Percentiles rank a stretch among this genome's conserved stretches.
phyloP scores from a whole-genome alignment of 2,888 invertebrate species.

The Caenorhabditis virilis region DNA sequence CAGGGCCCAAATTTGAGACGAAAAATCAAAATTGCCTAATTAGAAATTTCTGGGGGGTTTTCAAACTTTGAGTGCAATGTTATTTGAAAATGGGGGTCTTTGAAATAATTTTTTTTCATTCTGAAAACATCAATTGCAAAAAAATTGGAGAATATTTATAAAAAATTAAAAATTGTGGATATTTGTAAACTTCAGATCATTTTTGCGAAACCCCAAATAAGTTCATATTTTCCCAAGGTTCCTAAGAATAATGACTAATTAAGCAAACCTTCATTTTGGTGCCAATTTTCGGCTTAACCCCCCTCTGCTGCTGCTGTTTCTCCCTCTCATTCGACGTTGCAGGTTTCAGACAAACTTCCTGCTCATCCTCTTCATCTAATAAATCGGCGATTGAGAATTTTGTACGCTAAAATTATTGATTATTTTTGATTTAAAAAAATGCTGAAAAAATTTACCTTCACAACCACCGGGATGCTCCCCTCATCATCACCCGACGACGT shows the following conservation, averaged over 20 bases:
- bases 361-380: slow-evolving; percentile 9
- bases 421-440: no score
- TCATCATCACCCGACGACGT: not conserved
- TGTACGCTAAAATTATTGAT: slow-evolving; percentile 17
- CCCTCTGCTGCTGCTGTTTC: not conserved
- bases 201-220: not conserved
- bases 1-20: no score
- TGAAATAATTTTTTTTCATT: no score
- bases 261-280: slow-evolving; percentile 16
- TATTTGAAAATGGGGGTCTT: no score
- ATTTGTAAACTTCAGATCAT: not conserved
- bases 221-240: not conserved
- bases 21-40: no score
- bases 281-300: slow-evolving; percentile 15
- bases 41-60: no score
- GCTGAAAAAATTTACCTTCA: no score
- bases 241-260: not conserved
- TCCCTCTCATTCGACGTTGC: not conserved
- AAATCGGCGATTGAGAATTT: slow-evolving; percentile 32
- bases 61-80: no score
- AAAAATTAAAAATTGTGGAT: not conserved
- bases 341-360: not conserved
- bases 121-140: no score
- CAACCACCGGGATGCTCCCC: no score
- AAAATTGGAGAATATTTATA: no score